phyloP scores from a whole-genome alignment of 2,797 vertebrate species.

The Gypaetus barbatus region DNA sequence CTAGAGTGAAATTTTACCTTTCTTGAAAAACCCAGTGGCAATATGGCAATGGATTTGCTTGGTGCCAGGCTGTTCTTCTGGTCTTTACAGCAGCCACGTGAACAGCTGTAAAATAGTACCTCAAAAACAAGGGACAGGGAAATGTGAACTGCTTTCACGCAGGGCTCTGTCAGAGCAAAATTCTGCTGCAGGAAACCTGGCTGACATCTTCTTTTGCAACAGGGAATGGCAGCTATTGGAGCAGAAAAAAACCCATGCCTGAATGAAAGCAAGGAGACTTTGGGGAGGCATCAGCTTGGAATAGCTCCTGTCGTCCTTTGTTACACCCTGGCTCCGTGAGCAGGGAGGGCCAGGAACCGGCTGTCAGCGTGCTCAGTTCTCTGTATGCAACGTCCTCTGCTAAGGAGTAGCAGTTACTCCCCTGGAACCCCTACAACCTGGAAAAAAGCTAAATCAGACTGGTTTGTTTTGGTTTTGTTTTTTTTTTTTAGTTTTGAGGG shows the following conservation, averaged over 20 bases:
- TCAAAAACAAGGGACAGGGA: background rate
- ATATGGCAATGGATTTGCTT: background rate
- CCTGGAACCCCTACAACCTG: background rate
- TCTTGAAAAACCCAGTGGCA: background rate
- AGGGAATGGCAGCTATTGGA: slow-evolving; percentile 40
- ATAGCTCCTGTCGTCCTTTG: background rate
- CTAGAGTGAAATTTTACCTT: background rate
- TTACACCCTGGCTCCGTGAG: background rate
- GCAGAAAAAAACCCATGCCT: slow-evolving; percentile 23
- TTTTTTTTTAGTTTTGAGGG: background rate
- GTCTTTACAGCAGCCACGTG: background rate
- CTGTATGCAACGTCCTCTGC: background rate
- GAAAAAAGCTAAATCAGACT: background rate
- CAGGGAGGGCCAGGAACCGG: background rate
- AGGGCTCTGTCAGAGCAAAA: background rate
- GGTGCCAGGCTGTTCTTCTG: background rate
- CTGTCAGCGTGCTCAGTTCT: background rate
- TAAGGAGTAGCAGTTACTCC: background rate
- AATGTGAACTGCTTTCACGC: rapidly evolving
- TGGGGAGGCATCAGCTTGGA: background rate
- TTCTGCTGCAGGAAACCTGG: slow-evolving; percentile 11
- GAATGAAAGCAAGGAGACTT: slow-evolving; percentile 23
- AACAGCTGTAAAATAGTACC: background rate
- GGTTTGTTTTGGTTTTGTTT: background rate
- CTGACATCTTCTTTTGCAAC: slow-evolving; percentile 11